Conservation (phyloP, 2,888 invertebrate genomes). For the Gonocerus acuteangulatus region DNA sequence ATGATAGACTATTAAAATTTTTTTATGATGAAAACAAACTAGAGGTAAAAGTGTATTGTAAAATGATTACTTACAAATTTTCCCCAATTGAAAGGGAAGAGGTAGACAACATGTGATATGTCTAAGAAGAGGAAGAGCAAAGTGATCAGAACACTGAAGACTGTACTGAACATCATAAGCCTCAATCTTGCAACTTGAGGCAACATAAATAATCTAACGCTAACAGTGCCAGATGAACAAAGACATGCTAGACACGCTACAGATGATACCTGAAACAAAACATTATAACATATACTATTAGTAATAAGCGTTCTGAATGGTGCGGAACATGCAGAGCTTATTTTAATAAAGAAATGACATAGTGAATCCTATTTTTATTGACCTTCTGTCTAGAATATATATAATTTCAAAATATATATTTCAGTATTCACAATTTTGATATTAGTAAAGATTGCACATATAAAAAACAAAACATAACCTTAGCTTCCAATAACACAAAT, state of each 20-base stretch:
- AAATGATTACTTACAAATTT: slow-evolving; percentile 56
- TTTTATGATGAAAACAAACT: too few species aligned
- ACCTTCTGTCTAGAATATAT: too few species aligned
- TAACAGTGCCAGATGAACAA: slow-evolving; percentile 66
- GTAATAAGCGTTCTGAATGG: not conserved
- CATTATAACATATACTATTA: not conserved
- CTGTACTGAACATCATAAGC: slow-evolving; percentile 69
- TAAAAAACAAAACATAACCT: too few species aligned
- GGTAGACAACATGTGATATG: slow-evolving; percentile 67
- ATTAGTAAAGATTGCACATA: too few species aligned
- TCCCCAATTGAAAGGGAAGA: slow-evolving; percentile 72
- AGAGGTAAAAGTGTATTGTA: too few species aligned
- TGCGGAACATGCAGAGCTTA: too few species aligned
- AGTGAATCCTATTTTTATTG: not conserved
- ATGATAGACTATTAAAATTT: too few species aligned
- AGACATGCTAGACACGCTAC: slow-evolving; percentile 53
- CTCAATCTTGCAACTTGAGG: slow-evolving; percentile 65
- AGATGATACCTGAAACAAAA: slow-evolving; percentile 37
- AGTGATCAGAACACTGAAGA: slow-evolving; percentile 65
- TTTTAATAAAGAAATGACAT: not conserved
- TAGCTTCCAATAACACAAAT: too few species aligned
- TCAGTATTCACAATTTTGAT: too few species aligned
- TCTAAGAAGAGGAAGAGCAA: slow-evolving; percentile 68
- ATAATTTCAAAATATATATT: too few species aligned
- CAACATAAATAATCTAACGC: slow-evolving; percentile 68